Percentiles rank a stretch among this genome's conserved stretches.
Evolutionary conservation across 2,797 vertebrate species (phyloP).

Genomic region (Mormyrus proboscirostris): DNA sequence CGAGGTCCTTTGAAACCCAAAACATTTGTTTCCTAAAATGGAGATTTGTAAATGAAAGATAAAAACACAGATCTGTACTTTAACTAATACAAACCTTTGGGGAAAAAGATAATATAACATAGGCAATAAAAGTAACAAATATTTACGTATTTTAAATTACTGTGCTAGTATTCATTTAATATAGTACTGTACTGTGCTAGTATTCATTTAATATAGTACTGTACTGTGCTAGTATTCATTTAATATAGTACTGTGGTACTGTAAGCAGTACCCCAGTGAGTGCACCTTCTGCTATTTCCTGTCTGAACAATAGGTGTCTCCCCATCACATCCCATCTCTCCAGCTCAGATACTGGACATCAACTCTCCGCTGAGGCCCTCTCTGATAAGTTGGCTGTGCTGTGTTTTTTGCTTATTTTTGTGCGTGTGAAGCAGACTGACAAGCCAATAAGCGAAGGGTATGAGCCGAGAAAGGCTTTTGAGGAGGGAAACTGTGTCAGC

Average conservation of each 20-base stretch:
- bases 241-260: neutral
- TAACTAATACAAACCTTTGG: neutral
- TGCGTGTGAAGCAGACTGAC: neutral
- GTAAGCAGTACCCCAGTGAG: neutral
- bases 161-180: neutral
- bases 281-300: neutral
- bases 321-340: neutral
- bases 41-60: constrained; percentile 12
- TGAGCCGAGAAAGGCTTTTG: neutral
- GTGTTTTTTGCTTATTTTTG: neutral
- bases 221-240: too few species aligned
- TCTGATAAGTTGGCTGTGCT: neutral
- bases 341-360: neutral
- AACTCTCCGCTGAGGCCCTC: neutral
- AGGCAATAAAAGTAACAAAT: neutral
- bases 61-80: neutral
- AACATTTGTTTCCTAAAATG: constrained; percentile 88
- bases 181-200: neutral
- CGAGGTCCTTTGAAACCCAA: constrained; percentile 97
- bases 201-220: neutral
- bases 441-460: neutral
- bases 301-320: constrained; percentile 22
- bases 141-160: neutral
- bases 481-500: neutral
- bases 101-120: neutral